Evolutionary conservation across 2,888 invertebrate species (phyloP).

Genomic region (Aporophyla nigra): DNA sequence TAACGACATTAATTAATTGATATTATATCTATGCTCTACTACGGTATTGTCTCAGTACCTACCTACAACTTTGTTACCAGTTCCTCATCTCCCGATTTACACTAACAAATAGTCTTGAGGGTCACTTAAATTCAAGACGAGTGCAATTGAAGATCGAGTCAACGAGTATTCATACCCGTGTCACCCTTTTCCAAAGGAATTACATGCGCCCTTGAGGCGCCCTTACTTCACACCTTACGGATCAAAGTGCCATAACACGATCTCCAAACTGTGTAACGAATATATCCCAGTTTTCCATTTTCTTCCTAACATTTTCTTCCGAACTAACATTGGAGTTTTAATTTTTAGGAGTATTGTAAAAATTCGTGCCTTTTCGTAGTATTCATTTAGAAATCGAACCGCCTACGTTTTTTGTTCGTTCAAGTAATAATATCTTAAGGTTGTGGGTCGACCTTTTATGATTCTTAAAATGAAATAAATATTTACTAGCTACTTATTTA

Average conservation of each 20-base stretch:
- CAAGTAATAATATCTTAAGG: neutral
- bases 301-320: neutral
- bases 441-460: neutral
- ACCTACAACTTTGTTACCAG: neutral
- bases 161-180: slow-evolving; percentile 55
- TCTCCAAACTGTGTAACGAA: slow-evolving; percentile 41
- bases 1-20: too few relatives aligned
- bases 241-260: slow-evolving; percentile 48
- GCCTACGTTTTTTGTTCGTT: neutral
- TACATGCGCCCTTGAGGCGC: slow-evolving; percentile 48
- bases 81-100: slow-evolving; percentile 42
- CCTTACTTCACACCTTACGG: slow-evolving; percentile 33
- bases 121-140: slow-evolving; percentile 60
- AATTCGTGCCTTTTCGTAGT: neutral
- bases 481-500: neutral
- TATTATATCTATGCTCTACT: too few relatives aligned
- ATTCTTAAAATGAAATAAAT: slow-evolving; percentile 3
- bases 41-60: too few relatives aligned
- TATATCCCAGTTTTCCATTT: slow-evolving; percentile 11
- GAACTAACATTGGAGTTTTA: neutral
- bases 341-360: slow-evolving; percentile 2
- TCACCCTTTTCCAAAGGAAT: slow-evolving; percentile 57
- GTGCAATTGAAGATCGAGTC: slow-evolving; percentile 63
- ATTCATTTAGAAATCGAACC: neutral
- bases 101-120: slow-evolving; percentile 59